Base-by-base conservation (phyloP, 2,797 vertebrate genomes). In the Anomalospiza imberbis region DNA sequence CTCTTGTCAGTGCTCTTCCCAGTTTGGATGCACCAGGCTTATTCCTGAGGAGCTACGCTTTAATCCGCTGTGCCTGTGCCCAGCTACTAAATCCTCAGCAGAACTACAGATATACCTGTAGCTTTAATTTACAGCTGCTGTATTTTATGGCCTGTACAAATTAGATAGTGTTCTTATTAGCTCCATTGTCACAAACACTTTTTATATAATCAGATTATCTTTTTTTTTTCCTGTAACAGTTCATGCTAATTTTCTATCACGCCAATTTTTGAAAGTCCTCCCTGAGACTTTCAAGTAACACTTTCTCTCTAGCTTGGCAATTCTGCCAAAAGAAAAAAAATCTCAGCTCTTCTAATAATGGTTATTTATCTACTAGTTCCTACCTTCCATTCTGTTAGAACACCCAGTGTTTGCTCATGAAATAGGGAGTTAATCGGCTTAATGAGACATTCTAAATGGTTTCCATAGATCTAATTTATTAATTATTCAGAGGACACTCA, bases 401-500 rank as follows among this genome's bases (percentile, higher is more conserved):
- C n/a, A 60, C 40, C n/a, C 67, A 91, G n/a, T 12, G 8, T 92
- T 93, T 93, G 61, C 76, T 91, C 32, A 45, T 61, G 83, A 62
- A 90, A 78, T 36, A 62, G 62, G 47, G 70, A 91, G 62, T 82
- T 91, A 93, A 84, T 88, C 2, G 3, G 47, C 63, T 86, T 94
- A 84, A 90, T 88, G 93, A 78, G 85, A 93, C 83, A 73, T 76
- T 88, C 61, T 55, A 73, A 94, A 82, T 85, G 71, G 18, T 32
- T 95, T 68, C 71, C 80, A 77, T 94, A 76, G 75, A 65, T 92
- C 84, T 93, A 22, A 71, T 76, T 76, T 61, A 82, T 94, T 91
- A 94, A 95, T 94, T 91, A 93, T 88, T 90, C 88, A 92, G 51
- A 63, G 42, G 42, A 54, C 38, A 17, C 77, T 94, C 54, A 77